phyloP scores from a whole-genome alignment of 1,140 invertebrate genomes.

The Sipha flava region DNA sequence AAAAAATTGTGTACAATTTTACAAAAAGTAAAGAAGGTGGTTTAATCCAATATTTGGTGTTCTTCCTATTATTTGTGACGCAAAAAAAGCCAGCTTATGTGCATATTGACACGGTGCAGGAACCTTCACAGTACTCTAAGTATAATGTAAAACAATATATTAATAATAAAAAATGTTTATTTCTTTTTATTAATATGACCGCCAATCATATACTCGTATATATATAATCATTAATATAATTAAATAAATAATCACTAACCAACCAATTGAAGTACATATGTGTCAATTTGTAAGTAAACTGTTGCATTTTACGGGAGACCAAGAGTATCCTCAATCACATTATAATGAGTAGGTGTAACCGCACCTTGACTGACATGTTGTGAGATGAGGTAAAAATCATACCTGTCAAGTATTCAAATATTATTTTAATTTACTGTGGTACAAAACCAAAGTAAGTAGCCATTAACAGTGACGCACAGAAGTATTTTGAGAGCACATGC shows the following conservation, averaged over 20 bases:
- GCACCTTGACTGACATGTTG: background rate
- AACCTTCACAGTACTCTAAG: slow-evolving; percentile 65
- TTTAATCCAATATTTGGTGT: slow-evolving; percentile 44
- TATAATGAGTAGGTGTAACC: background rate
- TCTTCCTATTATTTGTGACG: slow-evolving; percentile 60
- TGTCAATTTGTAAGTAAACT: background rate
- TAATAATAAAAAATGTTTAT: too few relatives aligned
- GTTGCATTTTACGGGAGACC: background rate
- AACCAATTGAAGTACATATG: background rate
- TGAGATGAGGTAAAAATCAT: background rate
- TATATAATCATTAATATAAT: too few relatives aligned
- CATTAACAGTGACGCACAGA: too few relatives aligned
- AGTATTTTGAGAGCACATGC: too few relatives aligned
- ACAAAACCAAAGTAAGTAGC: too few relatives aligned
- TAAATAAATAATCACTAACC: background rate
- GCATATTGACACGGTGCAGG: slow-evolving; percentile 80
- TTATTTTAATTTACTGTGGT: background rate
- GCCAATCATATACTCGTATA: too few relatives aligned
- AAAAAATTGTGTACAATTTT: too few relatives aligned
- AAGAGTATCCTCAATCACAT: background rate
- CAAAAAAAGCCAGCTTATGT: slow-evolving; percentile 74
- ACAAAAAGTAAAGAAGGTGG: slow-evolving; percentile 50
- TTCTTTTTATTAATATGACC: too few relatives aligned
- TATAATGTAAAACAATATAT: too few relatives aligned
- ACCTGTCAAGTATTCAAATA: background rate